Percentiles rank a stretch among this genome's conserved stretches.
These are phyloP conservation scores for Rhynchonycteris naso DNA, from an alignment of 2,797 vertebrate genomes.

Conservation along the genomic window DNA sequence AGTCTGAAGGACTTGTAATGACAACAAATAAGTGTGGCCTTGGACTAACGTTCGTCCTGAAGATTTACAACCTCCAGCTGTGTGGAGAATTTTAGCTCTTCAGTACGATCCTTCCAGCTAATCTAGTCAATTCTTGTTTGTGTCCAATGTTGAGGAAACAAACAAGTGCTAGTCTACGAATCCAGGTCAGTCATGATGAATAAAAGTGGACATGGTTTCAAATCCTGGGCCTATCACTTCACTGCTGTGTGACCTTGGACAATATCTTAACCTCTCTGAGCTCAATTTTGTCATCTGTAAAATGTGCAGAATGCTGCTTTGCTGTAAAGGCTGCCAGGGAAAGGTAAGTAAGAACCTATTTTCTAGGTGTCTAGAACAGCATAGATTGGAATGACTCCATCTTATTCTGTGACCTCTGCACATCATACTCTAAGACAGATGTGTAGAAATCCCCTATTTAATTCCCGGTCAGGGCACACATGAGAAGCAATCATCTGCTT, in stretches of 20 bases:
- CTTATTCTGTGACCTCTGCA: background rate
- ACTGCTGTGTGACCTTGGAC: background rate
- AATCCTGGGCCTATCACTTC: background rate
- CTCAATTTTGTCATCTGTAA: background rate
- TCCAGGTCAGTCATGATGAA: background rate
- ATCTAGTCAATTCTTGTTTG: background rate
- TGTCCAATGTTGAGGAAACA: background rate
- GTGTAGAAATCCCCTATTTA: too few relatives aligned
- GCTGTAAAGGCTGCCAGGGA: background rate
- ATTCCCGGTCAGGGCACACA: too few relatives aligned
- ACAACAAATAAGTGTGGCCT: conserved; percentile 11
- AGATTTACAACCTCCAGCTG: conserved; percentile 71
- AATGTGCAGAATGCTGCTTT: background rate
- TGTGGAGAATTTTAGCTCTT: conserved; percentile 29
- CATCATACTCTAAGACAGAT: background rate
- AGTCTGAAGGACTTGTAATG: conserved; percentile 54
- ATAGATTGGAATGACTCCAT: background rate
- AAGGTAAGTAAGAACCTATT: background rate
- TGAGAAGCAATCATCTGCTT: too few relatives aligned
- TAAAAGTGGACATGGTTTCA: background rate
- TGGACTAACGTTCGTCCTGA: background rate
- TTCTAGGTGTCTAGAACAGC: background rate
- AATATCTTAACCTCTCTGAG: conserved; percentile 5
- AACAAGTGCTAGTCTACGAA: background rate
- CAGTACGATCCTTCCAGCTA: background rate